phyloP scores from a whole-genome alignment of 1,140 invertebrate genomes.

The Bombus confusus region DNA sequence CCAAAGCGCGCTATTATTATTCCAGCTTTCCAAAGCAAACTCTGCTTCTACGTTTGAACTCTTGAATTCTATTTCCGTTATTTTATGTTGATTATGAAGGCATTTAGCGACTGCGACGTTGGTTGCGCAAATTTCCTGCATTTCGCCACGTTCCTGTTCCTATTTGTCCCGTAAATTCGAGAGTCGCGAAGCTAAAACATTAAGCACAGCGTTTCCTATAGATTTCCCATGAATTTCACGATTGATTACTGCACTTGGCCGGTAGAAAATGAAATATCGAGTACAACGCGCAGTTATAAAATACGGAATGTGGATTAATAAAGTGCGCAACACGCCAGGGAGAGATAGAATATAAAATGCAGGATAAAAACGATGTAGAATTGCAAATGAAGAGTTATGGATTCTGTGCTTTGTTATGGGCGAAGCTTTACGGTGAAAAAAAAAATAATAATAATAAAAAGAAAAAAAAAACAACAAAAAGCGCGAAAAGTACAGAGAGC shows the following conservation, averaged over 20 bases:
- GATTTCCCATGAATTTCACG: neutral
- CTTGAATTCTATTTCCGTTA: too few relatives aligned
- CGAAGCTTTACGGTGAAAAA: neutral
- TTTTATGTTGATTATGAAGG: too few relatives aligned
- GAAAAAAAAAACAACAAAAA: neutral
- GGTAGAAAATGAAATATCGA: neutral
- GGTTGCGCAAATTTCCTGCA: too few relatives aligned
- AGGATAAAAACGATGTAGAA: neutral
- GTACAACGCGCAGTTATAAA: neutral
- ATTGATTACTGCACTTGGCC: neutral
- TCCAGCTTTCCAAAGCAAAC: too few relatives aligned
- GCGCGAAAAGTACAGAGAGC: too few relatives aligned
- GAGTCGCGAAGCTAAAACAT: neutral
- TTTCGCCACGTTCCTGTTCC: too few relatives aligned
- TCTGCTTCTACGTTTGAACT: too few relatives aligned
- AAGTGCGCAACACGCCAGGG: neutral
- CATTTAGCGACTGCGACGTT: neutral
- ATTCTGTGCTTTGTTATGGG: neutral
- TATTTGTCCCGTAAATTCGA: neutral
- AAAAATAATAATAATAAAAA: neutral
- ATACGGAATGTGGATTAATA: neutral
- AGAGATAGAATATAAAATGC: neutral
- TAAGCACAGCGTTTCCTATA: neutral
- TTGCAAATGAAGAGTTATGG: too few relatives aligned
- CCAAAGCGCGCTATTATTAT: too few relatives aligned